These are phyloP conservation scores for Aphidius colemani DNA, from an alignment of 2,888 invertebrate species.

Conservation along the genomic window DNA sequence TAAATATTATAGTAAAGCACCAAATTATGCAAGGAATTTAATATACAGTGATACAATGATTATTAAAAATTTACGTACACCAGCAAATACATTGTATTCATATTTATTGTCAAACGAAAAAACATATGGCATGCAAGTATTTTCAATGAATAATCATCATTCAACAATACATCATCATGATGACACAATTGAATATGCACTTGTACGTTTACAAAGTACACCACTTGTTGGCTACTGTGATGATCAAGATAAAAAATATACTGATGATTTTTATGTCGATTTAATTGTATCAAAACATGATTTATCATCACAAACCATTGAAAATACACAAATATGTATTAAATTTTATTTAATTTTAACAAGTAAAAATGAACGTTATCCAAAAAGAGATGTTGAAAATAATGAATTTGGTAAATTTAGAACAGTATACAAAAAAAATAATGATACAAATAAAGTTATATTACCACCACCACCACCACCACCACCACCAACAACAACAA, in stretches of 20 bases:
- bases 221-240: slow-evolving; percentile 66
- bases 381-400: slow-evolving; percentile 67
- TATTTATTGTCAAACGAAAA: slow-evolving; percentile 73
- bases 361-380: slow-evolving; percentile 64
- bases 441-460: slow-evolving; percentile 46
- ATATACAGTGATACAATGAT: slow-evolving; percentile 68
- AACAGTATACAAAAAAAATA: slow-evolving; percentile 60
- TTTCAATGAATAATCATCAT: slow-evolving; percentile 64
- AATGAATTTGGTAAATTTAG: slow-evolving; percentile 68
- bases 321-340: slow-evolving; percentile 51
- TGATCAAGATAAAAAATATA: slow-evolving; percentile 65
- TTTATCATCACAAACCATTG: slow-evolving; percentile 45
- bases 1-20: slow-evolving; percentile 77
- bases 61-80: slow-evolving; percentile 66
- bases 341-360: slow-evolving; percentile 56
- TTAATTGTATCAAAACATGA: slow-evolving; percentile 68
- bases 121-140: slow-evolving; percentile 70
- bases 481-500: slow-evolving; percentile 11
- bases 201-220: slow-evolving; percentile 67
- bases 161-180: slow-evolving; percentile 43
- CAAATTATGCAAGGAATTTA: slow-evolving; percentile 76
- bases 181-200: slow-evolving; percentile 66
- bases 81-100: slow-evolving; percentile 70
- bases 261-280: slow-evolving; percentile 72
- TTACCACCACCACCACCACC: slow-evolving; percentile 37